Base-by-base conservation (phyloP, 1,140 invertebrate genomes). In the Platyura marginata region DNA sequence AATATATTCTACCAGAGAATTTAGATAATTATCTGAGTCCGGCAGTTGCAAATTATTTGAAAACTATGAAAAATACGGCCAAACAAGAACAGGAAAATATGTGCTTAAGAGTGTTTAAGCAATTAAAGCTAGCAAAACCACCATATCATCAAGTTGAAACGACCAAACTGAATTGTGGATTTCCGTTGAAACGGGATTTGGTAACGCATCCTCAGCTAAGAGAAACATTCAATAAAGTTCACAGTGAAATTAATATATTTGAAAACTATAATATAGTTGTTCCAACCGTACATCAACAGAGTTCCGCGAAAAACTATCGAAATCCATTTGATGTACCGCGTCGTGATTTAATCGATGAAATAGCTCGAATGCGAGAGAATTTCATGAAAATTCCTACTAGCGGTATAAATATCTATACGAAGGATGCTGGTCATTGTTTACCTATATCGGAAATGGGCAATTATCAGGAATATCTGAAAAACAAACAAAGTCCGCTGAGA, bases 391-490 rank as follows among this genome's bases (percentile, higher is more conserved):
- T 79, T 21, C 72, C 81, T 3, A 66, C 69, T 40, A 67, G 68
- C 19, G 70, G 81, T 48, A 80, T 74, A 1, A 78, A 79, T 50
- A 60, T 91, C 29, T 70, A 89, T 42, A 86, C 92, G 58, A 86
- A 92, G 54, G 93, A 98, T 66, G 80, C 81, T 47, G 71, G 88
- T 10, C 92, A 97, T 62, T 92, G 84, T 46, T 79, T 95, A 70
- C 91, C 93, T 2, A 86, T 98, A 18, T 79, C 86, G 38, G 90
- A 97, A 63, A 98, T 98, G 94, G 93, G 93, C 51, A 97, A 98
- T 68, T 98, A 97, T 64, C 92, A 97, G 64, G 92, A 97, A 62
- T 96, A 97, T 61, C 67, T 97, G 22, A 96, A 96, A 66, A 78
- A 86, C 39, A 82, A 88, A 71, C 84, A 87, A 40, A 83, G 86